Percentiles rank a stretch among this genome's conserved stretches.
These are phyloP conservation scores for Diaphora mendica DNA, from an alignment of 2,888 invertebrate species.

Conservation along the genomic window DNA sequence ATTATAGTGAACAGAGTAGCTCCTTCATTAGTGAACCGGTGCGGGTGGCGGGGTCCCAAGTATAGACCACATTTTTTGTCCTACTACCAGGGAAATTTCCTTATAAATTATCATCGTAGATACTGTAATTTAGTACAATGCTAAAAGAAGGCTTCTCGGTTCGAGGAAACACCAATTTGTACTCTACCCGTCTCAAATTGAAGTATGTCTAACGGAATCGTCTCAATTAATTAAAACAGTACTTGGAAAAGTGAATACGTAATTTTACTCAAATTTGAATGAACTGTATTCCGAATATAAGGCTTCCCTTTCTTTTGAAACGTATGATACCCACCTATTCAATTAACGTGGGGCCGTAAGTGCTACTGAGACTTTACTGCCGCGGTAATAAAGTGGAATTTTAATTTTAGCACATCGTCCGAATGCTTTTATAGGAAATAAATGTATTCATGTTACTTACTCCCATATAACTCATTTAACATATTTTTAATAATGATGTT, in stretches of 20 bases:
- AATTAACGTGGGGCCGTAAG: neutral
- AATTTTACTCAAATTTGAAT: constrained; percentile 7
- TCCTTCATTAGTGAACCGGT: constrained; percentile 77
- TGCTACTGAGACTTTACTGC: neutral
- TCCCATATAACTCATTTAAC: neutral
- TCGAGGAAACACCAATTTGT: constrained; percentile 25
- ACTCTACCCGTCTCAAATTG: constrained; percentile 15
- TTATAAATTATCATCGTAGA: constrained; percentile 51
- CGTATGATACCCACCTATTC: neutral
- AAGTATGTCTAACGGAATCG: constrained; percentile 16
- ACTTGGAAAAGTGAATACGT: constrained; percentile 10
- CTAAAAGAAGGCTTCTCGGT: constrained; percentile 37
- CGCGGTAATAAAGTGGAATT: neutral
- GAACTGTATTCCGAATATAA: neutral
- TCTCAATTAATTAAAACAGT: constrained; percentile 17
- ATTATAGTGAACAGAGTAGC: constrained; percentile 62
- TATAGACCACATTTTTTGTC: constrained; percentile 77
- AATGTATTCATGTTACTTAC: neutral
- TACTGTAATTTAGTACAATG: constrained; percentile 49
- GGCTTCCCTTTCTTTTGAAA: constrained; percentile 1
- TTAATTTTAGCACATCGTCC: neutral
- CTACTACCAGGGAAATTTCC: constrained; percentile 63
- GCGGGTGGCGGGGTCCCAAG: constrained; percentile 67
- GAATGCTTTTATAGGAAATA: neutral
- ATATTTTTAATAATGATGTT: neutral